Conservation (phyloP, 2,888 invertebrate species). For the Peribatodes rhomboidaria region DNA sequence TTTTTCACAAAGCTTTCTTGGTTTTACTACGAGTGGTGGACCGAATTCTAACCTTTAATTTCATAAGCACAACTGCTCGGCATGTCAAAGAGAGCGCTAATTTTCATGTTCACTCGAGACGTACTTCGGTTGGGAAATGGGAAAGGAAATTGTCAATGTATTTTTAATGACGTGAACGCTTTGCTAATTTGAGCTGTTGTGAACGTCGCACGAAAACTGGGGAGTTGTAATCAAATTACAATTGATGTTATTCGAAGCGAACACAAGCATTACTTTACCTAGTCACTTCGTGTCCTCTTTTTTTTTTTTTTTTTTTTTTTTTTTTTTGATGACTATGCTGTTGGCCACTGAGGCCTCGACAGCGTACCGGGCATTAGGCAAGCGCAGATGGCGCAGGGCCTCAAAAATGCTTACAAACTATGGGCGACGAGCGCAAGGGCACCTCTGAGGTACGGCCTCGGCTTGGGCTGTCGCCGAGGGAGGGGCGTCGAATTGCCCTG, state of each 20-base stretch:
- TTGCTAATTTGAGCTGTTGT: conserved; percentile 19
- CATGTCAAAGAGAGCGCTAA: conserved; percentile 1
- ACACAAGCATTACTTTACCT: conserved; percentile 15
- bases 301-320: too few species aligned
- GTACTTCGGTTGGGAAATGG: conserved; percentile 9
- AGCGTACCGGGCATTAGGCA: too few species aligned
- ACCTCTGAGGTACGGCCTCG: too few species aligned
- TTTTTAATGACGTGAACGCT: conserved; percentile 19
- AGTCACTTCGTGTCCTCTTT: background rate
- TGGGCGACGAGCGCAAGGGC: too few species aligned
- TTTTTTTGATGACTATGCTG: too few species aligned
- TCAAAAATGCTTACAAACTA: too few species aligned
- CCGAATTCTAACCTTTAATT: background rate
- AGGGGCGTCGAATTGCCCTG: too few species aligned
- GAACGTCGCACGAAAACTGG: conserved; percentile 9
- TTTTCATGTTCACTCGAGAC: conserved; percentile 17
- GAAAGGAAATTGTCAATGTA: conserved; percentile 32
- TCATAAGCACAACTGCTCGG: background rate
- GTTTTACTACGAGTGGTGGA: background rate
- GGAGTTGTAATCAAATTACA: conserved; percentile 33
- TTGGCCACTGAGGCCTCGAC: too few species aligned
- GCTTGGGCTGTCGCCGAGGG: too few species aligned
- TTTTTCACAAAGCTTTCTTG: conserved; percentile 1
- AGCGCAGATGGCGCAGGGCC: too few species aligned
- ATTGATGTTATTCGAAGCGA: conserved; percentile 19